Evolutionary conservation across 92 coral and sea anemone genomes (phyloP).

Genomic region (Nematostella vectensis): DNA sequence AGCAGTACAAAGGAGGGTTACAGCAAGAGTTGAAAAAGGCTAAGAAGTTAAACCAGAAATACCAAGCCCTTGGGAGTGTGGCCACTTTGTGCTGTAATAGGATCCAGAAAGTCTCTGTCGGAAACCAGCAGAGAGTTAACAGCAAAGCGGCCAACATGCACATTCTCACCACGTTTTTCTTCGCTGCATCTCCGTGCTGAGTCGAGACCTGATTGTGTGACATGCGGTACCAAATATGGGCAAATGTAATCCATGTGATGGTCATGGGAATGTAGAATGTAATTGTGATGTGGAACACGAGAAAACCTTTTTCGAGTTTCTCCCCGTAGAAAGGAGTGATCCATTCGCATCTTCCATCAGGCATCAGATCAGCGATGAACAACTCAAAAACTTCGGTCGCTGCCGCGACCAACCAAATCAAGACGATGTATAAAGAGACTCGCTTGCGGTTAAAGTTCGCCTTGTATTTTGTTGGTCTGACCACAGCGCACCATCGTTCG

Average conservation of each 20-base stretch:
- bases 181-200: conserved; percentile 31
- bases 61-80: conserved; percentile 18
- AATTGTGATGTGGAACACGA: conserved; percentile 37
- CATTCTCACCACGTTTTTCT: conserved; percentile 43
- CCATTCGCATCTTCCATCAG: conserved; percentile 26
- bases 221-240: conserved; percentile 43
- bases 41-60: conserved; percentile 40
- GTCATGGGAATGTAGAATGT: conserved; percentile 60
- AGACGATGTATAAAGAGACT: conserved; percentile 22
- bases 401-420: conserved; percentile 43
- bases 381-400: conserved; percentile 33
- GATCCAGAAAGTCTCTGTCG: conserved; percentile 41
- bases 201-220: conserved; percentile 13
- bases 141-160: conserved; percentile 58
- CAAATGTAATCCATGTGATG: conserved; percentile 59
- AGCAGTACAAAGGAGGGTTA: conserved; percentile 61
- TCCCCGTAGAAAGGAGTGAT: conserved; percentile 23
- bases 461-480: conserved; percentile 58
- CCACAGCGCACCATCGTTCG: conserved; percentile 75
- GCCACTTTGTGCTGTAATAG: conserved; percentile 29
- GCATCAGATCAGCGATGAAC: conserved; percentile 26
- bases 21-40: conserved; percentile 60
- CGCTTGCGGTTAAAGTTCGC: conserved; percentile 29
- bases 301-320: conserved; percentile 16
- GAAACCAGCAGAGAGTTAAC: conserved; percentile 74